Evolutionary conservation across 2,113 vertebrate species (phyloP).

Genomic region (Turdus rufiventris): DNA sequence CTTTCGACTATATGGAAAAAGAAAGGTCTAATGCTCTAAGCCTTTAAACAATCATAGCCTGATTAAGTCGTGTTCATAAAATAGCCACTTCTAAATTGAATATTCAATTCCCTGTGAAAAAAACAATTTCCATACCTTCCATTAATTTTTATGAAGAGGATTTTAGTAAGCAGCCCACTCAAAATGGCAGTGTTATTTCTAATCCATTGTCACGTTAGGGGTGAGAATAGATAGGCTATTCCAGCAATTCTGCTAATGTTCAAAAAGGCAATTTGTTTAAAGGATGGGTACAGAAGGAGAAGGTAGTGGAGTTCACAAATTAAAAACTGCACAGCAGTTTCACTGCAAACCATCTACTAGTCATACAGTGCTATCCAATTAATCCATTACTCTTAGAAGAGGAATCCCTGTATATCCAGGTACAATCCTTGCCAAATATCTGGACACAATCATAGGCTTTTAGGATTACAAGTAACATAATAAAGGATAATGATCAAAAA

Average conservation of each 20-base stretch:
- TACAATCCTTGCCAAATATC: slow-evolving; percentile 71
- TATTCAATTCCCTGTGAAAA: background rate
- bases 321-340: slow-evolving; percentile 29
- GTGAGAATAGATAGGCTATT: background rate
- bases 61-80: background rate
- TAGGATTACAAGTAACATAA: slow-evolving; percentile 73
- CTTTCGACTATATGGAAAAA: background rate
- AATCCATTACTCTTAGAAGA: slow-evolving; percentile 63
- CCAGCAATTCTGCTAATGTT: background rate
- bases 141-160: background rate
- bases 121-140: background rate
- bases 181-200: background rate
- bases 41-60: background rate
- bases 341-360: slow-evolving; percentile 7
- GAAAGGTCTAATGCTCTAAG: background rate
- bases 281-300: background rate
- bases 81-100: background rate
- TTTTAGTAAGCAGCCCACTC: background rate
- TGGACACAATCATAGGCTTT: slow-evolving; percentile 67
- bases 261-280: background rate
- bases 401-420: slow-evolving; percentile 65
- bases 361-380: slow-evolving; percentile 47
- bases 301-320: background rate
- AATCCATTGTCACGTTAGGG: background rate
- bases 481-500: slow-evolving; percentile 71